Percentiles rank a stretch among this genome's conserved stretches.
Conservation (phyloP, 2,113 vertebrate species). For the Sus scrofa region DNA sequence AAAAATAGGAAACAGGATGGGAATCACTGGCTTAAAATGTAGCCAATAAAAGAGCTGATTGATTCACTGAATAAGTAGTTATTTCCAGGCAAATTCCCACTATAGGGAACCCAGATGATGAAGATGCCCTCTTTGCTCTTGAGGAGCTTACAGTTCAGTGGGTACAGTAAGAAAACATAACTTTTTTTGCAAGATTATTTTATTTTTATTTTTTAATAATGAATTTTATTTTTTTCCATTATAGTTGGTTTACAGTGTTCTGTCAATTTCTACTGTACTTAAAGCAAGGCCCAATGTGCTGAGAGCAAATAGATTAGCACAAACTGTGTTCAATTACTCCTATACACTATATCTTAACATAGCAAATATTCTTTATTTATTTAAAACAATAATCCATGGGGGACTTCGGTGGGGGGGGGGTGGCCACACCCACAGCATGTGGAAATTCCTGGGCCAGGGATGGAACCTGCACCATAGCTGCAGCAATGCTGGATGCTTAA, state of each 20-base stretch:
- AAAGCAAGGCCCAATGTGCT: background rate
- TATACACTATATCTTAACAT: conserved; percentile 39
- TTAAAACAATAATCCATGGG: conserved; percentile 2
- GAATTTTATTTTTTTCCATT: background rate
- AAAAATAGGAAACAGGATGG: conserved; percentile 24
- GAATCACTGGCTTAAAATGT: background rate
- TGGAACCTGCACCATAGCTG: too few species aligned
- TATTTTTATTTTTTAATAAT: too few species aligned
- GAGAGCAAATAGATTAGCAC: background rate
- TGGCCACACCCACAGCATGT: too few species aligned
- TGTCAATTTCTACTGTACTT: background rate
- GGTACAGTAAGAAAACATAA: background rate
- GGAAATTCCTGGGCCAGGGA: too few species aligned
- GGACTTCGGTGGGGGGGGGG: too few species aligned
- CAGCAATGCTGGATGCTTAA: too few species aligned
- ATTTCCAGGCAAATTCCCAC: background rate
- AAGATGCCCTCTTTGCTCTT: background rate
- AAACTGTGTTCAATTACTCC: background rate
- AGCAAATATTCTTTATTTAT: conserved; percentile 7
- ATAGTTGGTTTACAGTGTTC: background rate
- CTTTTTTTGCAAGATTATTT: background rate
- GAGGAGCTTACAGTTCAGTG: background rate
- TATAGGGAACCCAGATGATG: background rate
- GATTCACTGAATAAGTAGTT: background rate
- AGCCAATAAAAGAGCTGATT: background rate